Base-by-base conservation (phyloP, 2,888 invertebrate species). In the Cantharis flavilabris region DNA sequence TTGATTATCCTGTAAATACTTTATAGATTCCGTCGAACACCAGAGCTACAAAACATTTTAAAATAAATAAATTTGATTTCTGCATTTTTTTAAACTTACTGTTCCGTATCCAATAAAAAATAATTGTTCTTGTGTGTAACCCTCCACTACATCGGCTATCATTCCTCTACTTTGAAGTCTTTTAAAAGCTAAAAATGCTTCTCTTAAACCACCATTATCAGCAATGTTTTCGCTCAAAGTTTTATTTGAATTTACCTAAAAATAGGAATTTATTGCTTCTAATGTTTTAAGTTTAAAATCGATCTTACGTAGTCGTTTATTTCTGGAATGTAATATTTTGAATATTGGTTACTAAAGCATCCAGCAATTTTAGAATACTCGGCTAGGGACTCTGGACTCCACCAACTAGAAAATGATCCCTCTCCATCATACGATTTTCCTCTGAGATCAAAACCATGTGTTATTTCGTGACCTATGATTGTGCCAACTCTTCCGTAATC, bases 401-500 rank as follows among this genome's bases (percentile, higher is more conserved):
- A 89, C 89, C 88, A 88, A 62, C 83, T 78, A 62, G 85, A 62
- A 79, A 79, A 0, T 83, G 90, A 91, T 1, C 93, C 93, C 77
- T 91, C 87, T 81, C 90, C 90, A 84, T 93, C 91, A 85, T 91
- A 93, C 4, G 80, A 77, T 71, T 81, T 83, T 1, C 89, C 89
- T 30, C 81, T 81, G 13, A 71, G 81, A 77, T 89, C 89, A 76
- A 88, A 89, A 16, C 90, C 91, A 81, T 91, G 91, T 0, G 90
- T 91, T 16, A 91, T 90, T 84, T 91, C 91, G 81, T 91, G 91
- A 0, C 91, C 91, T 28, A 91, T 90, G 2, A 91, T 89, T 11
- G 89, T 89, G 11, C 91, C 91, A 69, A 91, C 89, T 69, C 91
- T 88, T 10, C 90, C 90, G 81, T 90, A 92, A 82, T 92, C 91